Conservation (phyloP, 2,113 vertebrate species). For the Rana temporaria region DNA sequence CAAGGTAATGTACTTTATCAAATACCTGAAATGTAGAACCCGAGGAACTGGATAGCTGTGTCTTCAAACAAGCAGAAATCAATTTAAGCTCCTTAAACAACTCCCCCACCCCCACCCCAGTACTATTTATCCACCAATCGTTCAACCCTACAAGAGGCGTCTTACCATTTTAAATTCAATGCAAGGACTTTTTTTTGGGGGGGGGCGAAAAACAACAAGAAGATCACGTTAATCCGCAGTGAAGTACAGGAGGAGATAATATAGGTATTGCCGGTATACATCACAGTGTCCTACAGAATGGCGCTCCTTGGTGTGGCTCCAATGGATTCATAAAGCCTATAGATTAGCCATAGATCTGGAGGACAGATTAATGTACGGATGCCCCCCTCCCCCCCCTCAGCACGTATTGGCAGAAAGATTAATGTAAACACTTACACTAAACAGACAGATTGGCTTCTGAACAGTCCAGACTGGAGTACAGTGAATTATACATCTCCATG, state of each 20-base stretch:
- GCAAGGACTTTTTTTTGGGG: neutral
- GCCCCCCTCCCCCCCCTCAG: neutral
- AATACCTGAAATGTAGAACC: neutral
- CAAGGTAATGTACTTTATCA: neutral
- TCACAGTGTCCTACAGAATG: too few relatives aligned
- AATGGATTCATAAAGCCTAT: neutral
- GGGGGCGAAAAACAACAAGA: neutral
- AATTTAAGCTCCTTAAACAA: neutral
- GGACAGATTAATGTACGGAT: slow-evolving; percentile 7
- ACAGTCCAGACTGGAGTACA: neutral
- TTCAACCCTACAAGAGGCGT: neutral
- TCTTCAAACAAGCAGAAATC: neutral
- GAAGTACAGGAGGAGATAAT: neutral
- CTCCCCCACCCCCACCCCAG: neutral
- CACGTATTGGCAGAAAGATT: slow-evolving; percentile 34
- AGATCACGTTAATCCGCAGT: neutral
- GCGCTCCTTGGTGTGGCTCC: neutral
- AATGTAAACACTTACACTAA: slow-evolving; percentile 36
- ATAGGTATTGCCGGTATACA: neutral
- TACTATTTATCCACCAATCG: neutral
- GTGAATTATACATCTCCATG: neutral
- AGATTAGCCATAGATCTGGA: neutral
- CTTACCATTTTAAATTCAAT: neutral
- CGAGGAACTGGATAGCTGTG: neutral
- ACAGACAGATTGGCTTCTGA: slow-evolving; percentile 40